Evolutionary conservation across 2,888 invertebrate species (phyloP).

Genomic region (Netelia melanura): DNA sequence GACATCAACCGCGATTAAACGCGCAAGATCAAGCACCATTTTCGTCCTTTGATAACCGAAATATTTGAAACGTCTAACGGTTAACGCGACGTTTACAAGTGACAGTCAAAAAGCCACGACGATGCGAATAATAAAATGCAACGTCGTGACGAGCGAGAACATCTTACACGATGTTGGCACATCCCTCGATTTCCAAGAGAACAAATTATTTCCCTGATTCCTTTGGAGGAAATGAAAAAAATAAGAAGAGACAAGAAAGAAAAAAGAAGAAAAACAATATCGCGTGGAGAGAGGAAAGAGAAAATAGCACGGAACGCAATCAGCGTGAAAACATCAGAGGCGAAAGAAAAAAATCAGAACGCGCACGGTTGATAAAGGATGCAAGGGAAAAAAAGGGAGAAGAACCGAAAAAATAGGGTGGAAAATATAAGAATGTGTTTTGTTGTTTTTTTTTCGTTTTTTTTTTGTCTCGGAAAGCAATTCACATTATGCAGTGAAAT

Average conservation of each 20-base stretch:
- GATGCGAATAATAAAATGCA: too few species aligned
- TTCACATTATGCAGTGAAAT: neutral
- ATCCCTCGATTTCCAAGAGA: neutral
- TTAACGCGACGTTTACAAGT: too few species aligned
- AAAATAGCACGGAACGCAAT: constrained; percentile 26
- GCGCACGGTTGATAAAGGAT: neutral
- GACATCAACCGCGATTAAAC: constrained; percentile 56
- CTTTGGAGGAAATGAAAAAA: neutral
- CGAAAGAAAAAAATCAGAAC: constrained; percentile 2
- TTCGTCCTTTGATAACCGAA: neutral
- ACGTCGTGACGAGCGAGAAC: too few species aligned
- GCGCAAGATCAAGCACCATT: constrained; percentile 34
- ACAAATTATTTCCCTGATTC: neutral
- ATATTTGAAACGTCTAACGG: too few species aligned
- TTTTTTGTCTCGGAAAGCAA: constrained; percentile 3
- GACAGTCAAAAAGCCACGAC: too few species aligned
- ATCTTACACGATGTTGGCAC: too few species aligned
- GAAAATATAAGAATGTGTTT: constrained; percentile 5
- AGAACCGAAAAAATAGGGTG: constrained; percentile 1
- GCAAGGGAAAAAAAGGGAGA: neutral
- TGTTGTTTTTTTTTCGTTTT: constrained; percentile 2
- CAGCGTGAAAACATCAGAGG: constrained; percentile 26
- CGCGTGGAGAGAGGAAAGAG: neutral
- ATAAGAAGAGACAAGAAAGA: neutral
- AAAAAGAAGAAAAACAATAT: neutral